phyloP scores from a whole-genome alignment of 2,888 invertebrate genomes.

The Physocephala rufipes region DNA sequence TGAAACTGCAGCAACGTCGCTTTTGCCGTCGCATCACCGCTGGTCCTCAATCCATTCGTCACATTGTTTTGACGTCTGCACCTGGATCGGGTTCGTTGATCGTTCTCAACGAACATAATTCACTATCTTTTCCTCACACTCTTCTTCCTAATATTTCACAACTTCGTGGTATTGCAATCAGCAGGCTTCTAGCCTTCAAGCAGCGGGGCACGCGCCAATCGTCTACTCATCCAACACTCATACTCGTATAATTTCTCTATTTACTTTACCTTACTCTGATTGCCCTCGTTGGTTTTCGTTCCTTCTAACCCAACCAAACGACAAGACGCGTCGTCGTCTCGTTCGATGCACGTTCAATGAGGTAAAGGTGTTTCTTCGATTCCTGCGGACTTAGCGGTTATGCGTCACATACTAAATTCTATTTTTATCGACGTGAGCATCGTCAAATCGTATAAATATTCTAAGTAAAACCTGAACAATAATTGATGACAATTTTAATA shows the following conservation, averaged over 20 bases:
- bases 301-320: constrained; percentile 1
- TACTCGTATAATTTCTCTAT: constrained; percentile 14
- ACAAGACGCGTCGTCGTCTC: background rate
- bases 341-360: constrained; percentile 1
- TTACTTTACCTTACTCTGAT: background rate
- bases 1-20: background rate
- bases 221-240: background rate
- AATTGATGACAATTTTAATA: constrained; percentile 27
- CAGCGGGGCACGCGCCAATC: constrained; percentile 32
- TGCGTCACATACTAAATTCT: constrained; percentile 33
- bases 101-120: constrained; percentile 17
- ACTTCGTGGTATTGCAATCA: background rate
- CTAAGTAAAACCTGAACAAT: constrained; percentile 15
- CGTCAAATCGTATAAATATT: constrained; percentile 2
- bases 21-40: too few species aligned
- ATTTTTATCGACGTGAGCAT: constrained; percentile 21
- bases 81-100: constrained; percentile 26
- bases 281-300: constrained; percentile 1
- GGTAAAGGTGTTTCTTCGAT: constrained; percentile 27
- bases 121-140: background rate
- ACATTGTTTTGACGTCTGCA: constrained; percentile 32
- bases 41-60: constrained; percentile 22
- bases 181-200: constrained; percentile 17
- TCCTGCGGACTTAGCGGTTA: constrained; percentile 4
- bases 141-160: too few species aligned